phyloP scores from a whole-genome alignment of 2,113 vertebrate genomes.

The Eidolon helvum region DNA sequence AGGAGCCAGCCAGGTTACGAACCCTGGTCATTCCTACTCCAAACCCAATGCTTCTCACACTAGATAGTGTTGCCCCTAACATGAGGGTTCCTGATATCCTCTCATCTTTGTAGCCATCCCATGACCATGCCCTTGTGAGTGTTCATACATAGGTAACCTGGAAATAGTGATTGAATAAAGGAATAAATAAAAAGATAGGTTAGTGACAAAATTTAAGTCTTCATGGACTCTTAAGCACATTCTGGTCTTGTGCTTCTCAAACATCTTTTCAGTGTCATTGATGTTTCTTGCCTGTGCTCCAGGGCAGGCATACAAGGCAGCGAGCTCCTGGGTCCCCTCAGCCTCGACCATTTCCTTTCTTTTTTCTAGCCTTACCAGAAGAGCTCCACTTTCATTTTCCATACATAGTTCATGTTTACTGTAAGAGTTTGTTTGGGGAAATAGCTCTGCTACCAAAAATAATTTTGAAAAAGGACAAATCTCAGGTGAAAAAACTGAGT shows the following conservation, averaged over 20 bases:
- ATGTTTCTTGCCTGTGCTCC: neutral
- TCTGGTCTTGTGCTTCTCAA: neutral
- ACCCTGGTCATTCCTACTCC: neutral
- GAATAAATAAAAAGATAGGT: neutral
- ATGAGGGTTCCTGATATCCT: neutral
- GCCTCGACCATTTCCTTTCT: neutral
- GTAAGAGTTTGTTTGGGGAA: neutral
- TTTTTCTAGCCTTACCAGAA: neutral
- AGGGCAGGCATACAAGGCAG: neutral
- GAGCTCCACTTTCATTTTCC: neutral
- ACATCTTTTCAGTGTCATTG: neutral
- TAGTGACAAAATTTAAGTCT: neutral
- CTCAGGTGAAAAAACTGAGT: neutral
- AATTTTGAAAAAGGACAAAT: neutral
- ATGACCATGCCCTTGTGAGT: neutral
- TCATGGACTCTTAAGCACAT: neutral
- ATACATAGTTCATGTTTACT: neutral
- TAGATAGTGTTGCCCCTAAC: neutral
- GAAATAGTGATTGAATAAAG: neutral
- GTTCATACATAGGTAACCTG: neutral
- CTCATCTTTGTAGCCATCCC: neutral
- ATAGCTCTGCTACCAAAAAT: neutral
- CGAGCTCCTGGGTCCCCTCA: neutral
- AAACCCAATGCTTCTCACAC: neutral
- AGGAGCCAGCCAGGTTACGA: neutral